Base-by-base conservation (phyloP, 2,113 vertebrate genomes). In the Aix galericulata region DNA sequence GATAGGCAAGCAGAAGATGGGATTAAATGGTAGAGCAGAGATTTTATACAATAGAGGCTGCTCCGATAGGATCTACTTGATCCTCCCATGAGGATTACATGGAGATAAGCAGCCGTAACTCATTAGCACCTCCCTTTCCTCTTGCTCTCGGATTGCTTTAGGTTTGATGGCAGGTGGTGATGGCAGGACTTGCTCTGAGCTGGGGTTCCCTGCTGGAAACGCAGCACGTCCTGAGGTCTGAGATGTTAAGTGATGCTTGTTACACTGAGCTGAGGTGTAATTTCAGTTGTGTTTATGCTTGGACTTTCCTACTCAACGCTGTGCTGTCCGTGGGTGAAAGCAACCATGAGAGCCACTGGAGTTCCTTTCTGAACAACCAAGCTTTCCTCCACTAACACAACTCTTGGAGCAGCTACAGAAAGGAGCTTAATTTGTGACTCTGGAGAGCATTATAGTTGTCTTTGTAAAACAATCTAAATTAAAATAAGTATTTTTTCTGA, bases 121-220 rank as follows among this genome's bases (percentile, higher is more conserved):
- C 89, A 92, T 97, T 97, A 96, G 71, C 82, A 96, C 87, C 66
- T 97, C 81, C 92, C 82, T 50, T 93, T 88, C 92, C 86, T 63
- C 42, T 44, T 87, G 78, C 53, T 91, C 40, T 88, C 63, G 84
- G 73, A 48, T 63, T 94, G 73, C 88, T 92, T 74, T 68, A 64
- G 89, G 88, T 94, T 95, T 92, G 62, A 95, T 89, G 88, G 76
- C 93, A 93, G 89, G 72, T 88, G 87, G 60, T 42, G 73, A 60
- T 72, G 84, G 69, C 74, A 86, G 64, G 42, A n/a, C 74, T 83
- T 52, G 40, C 73, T 69, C 23, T 50, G 34, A 69, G 91, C 66
- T 2, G 3, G 29, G 40, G 2, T 80, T 34, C 7, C 1, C 29
- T 34, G 6, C 40, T 89, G 59, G 38, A 91, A 89, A 67, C 7